phyloP scores from a whole-genome alignment of 2,888 invertebrate genomes.

The Nymphalis polychloros region DNA sequence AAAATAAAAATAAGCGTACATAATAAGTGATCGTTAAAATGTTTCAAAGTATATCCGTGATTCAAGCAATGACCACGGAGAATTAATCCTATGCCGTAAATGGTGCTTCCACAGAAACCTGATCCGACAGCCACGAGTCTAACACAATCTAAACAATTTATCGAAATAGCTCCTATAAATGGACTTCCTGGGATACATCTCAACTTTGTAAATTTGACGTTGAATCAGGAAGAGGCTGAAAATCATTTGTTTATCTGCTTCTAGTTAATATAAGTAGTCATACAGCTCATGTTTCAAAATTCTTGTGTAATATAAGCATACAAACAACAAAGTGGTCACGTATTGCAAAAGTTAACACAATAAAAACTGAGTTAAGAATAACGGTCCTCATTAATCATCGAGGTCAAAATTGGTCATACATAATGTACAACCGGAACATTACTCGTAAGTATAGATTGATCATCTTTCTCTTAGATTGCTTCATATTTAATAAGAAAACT shows the following conservation, averaged over 20 bases:
- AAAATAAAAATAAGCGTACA: conserved; percentile 46
- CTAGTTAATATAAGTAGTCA: neutral
- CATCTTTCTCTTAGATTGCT: conserved; percentile 46
- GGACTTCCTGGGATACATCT: conserved; percentile 66
- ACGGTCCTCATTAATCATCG: conserved; percentile 78
- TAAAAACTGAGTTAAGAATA: conserved; percentile 71
- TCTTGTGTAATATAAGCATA: conserved; percentile 46
- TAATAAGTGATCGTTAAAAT: conserved; percentile 39
- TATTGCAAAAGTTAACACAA: conserved; percentile 72
- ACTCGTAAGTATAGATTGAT: conserved; percentile 62
- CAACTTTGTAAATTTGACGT: conserved; percentile 22
- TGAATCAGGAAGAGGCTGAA: conserved; percentile 27
- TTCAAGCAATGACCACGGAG: conserved; percentile 59
- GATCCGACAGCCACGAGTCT: conserved; percentile 67
- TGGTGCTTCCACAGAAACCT: conserved; percentile 69
- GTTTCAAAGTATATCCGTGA: conserved; percentile 48
- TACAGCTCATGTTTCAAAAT: conserved; percentile 39
- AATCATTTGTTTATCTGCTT: conserved; percentile 5
- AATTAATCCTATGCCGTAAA: conserved; percentile 76
- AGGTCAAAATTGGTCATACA: conserved; percentile 72
- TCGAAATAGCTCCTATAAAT: conserved; percentile 75
- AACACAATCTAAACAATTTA: conserved; percentile 72
- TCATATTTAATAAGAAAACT: conserved; percentile 1
- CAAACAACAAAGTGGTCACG: conserved; percentile 51
- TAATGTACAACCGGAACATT: conserved; percentile 49